Evolutionary conservation across 2,113 vertebrate genomes (phyloP), one percentile per base, ranked within the genome.

Genomic region (Aythya baeri): DNA sequence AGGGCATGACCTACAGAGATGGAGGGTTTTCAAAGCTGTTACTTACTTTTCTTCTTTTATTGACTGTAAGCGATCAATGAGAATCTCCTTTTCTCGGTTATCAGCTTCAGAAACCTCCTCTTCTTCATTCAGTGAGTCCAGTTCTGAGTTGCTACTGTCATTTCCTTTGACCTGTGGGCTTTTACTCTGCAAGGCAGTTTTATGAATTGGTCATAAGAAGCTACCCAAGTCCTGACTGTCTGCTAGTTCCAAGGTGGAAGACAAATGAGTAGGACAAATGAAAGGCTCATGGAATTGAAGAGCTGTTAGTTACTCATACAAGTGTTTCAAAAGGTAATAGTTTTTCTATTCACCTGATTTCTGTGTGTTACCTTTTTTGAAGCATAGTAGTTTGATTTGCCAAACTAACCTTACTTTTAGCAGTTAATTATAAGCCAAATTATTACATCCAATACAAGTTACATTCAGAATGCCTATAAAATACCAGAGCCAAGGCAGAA

Each of bases 21-120:
- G 26, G 49, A 80, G 17, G 12, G 26, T 12, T 38, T 61, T 41
- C 27, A 67, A 78, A 71, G 17, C 50, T 54, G 11, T 8, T 21
- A 98, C 98, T 98, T 97, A 99, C 99, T 99, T 99, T 76, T 99
- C 99, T 94, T 99, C 99, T 92, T 99, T 99, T 96, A 99, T 99
- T 29, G 99, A 99, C 97, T 99, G 98, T 86, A 99, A 98, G 36
- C 98, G 98, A 52, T 99, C 99, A 1, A 99, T 97, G 96, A 99
- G 98, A 75, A 98, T 99, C 94, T 99, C 98, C 95, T 98, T 98
- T 49, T 98, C 98, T 1, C 95, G 93, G 38, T 98, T 98, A 59
- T 98, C 98, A 1, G 99, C 98, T 0, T 99, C 98, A 1, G 98
- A 98, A 57, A 98, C 98, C 1, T 98, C 98, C 89, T 98, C 98